Conservation (phyloP, 2,797 vertebrate genomes). For the Hylomyscus alleni region DNA sequence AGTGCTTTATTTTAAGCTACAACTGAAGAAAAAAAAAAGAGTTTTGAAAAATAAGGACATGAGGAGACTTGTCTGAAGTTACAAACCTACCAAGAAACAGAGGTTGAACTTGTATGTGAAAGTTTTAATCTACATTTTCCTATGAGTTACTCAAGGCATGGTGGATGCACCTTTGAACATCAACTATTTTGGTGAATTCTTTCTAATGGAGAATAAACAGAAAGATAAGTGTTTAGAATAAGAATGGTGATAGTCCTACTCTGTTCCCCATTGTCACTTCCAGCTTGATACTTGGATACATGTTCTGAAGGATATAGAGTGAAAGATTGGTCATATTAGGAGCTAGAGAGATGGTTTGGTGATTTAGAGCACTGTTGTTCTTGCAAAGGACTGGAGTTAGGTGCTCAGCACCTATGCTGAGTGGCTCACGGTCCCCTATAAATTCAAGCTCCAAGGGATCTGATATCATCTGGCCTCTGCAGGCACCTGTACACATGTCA, state of each 20-base stretch:
- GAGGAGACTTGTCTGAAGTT: conserved; percentile 37
- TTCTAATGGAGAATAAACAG: background rate
- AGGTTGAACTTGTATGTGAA: conserved; percentile 32
- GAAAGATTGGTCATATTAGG: conserved; percentile 6
- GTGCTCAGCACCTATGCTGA: background rate
- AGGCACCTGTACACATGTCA: background rate
- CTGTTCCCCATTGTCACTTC: background rate
- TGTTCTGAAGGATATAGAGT: conserved; percentile 19
- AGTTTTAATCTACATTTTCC: conserved; percentile 28
- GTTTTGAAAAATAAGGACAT: conserved; percentile 49
- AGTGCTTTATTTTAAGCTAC: conserved; percentile 38
- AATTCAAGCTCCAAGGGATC: background rate
- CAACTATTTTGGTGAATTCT: background rate
- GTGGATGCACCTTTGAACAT: background rate
- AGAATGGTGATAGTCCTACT: background rate
- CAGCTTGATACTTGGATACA: background rate
- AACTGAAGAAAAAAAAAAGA: background rate
- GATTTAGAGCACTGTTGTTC: background rate
- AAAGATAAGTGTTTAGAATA: conserved; percentile 15
- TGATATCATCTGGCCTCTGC: background rate
- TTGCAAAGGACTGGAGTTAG: background rate
- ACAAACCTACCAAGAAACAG: conserved; percentile 30
- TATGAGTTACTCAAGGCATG: conserved; percentile 15
- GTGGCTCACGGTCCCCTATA: background rate
- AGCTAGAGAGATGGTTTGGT: background rate